Evolutionary conservation across 2,797 vertebrate genomes (phyloP).

Genomic region (Galaxias olidus): DNA sequence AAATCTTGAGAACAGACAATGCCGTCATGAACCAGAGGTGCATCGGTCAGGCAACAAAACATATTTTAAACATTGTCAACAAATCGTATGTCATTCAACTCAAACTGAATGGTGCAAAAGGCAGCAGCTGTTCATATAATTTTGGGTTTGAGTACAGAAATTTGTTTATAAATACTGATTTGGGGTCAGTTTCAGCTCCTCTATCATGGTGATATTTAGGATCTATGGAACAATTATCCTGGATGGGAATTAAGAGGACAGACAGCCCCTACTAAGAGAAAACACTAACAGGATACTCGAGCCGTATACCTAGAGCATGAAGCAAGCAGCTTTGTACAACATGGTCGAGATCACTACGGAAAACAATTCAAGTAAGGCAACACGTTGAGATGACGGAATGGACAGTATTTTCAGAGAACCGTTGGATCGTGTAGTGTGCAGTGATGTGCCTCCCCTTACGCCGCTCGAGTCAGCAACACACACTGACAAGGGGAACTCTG

Average conservation of each 20-base stretch:
- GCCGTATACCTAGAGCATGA: background rate
- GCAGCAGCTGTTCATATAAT: too few species aligned
- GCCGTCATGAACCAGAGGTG: conserved; percentile 11
- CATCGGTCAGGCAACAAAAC: conserved; percentile 13
- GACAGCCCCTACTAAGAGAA: background rate
- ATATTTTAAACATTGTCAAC: conserved; percentile 6
- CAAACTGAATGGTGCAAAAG: too few species aligned
- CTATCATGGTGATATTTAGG: background rate
- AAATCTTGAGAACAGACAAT: background rate
- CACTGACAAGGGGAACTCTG: conserved; percentile 28
- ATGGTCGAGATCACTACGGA: conserved; percentile 48
- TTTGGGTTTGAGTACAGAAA: too few species aligned
- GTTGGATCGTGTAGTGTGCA: conserved; percentile 46
- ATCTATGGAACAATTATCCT: conserved; percentile 3
- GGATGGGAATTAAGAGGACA: conserved; percentile 5
- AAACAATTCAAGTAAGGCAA: conserved; percentile 74
- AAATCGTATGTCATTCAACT: background rate
- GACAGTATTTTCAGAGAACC: conserved; percentile 14
- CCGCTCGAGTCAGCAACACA: background rate
- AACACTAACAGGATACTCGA: conserved; percentile 19
- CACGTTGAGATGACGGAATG: conserved; percentile 54
- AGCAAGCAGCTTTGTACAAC: conserved; percentile 54
- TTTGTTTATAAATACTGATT: conserved; percentile 4
- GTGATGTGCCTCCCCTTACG: conserved; percentile 20
- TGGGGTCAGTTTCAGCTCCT: background rate